Percentiles rank a stretch among this genome's conserved stretches.
Conservation (phyloP, 2,113 vertebrate genomes). For the Orycteropus afer region DNA sequence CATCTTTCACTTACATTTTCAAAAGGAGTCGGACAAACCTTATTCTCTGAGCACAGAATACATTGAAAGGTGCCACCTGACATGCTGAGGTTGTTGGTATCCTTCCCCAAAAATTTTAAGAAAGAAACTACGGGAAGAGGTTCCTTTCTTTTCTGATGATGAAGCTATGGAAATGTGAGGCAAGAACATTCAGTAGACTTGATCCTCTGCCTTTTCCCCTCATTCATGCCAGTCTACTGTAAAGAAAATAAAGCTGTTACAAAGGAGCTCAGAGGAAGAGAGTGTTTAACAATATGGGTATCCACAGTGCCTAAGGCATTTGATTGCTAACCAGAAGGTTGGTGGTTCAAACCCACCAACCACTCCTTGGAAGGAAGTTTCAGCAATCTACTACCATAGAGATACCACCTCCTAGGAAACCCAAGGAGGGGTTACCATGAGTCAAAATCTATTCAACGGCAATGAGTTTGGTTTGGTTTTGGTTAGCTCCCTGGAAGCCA, state of each 20-base stretch:
- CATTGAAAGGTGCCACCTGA: neutral
- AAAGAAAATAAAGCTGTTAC: neutral
- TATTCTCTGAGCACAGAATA: neutral
- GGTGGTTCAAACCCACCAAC: too few species aligned
- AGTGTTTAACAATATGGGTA: too few species aligned
- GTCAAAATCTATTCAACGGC: too few species aligned
- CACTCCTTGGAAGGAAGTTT: too few species aligned
- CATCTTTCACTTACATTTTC: neutral
- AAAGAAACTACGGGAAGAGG: neutral
- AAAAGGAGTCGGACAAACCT: neutral
- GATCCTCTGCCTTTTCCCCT: neutral
- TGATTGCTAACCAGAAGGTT: too few species aligned
- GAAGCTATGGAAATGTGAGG: neutral
- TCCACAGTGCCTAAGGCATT: too few species aligned
- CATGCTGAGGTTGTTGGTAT: neutral
- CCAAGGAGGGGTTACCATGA: too few species aligned
- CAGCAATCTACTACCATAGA: too few species aligned
- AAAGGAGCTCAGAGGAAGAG: neutral
- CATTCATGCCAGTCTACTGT: fast-evolving
- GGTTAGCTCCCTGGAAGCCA: too few species aligned
- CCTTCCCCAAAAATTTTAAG: neutral
- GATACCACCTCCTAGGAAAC: too few species aligned
- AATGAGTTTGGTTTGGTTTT: too few species aligned
- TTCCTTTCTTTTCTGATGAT: neutral
- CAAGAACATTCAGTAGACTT: neutral